Conservation (phyloP, 2,797 vertebrate species). For the Rhinogobio ventralis region DNA sequence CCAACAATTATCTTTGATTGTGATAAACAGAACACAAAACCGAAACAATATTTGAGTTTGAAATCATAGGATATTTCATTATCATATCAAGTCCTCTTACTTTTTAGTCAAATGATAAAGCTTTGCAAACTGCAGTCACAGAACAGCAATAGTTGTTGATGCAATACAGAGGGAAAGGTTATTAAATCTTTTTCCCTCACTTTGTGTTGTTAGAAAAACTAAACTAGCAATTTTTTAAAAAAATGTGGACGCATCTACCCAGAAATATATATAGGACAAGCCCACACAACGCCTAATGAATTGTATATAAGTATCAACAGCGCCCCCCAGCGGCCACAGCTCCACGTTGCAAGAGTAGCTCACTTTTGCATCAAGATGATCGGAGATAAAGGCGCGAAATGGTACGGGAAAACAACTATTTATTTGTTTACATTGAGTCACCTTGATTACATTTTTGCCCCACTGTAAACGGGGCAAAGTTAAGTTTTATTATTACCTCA, state of each 20-base stretch:
- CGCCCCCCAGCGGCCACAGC: slow-evolving; percentile 29
- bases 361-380: not conserved
- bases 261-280: not conserved
- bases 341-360: slow-evolving; percentile 1
- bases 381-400: not conserved
- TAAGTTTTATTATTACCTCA: not conserved
- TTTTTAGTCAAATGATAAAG: not conserved
- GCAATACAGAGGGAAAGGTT: no score
- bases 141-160: not conserved
- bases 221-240: not conserved
- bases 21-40: not conserved
- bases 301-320: not conserved
- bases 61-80: not conserved
- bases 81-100: not conserved
- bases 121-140: not conserved
- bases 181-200: not conserved
- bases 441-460: not conserved
- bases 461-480: not conserved
- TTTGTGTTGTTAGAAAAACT: not conserved
- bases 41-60: not conserved
- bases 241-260: not conserved
- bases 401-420: not conserved
- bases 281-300: not conserved
- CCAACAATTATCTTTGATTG: not conserved
- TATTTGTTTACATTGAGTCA: not conserved